Percentiles rank a stretch among this genome's conserved stretches.
Evolutionary conservation across 2,888 invertebrate species (phyloP).

Genomic region (Noctua janthina): DNA sequence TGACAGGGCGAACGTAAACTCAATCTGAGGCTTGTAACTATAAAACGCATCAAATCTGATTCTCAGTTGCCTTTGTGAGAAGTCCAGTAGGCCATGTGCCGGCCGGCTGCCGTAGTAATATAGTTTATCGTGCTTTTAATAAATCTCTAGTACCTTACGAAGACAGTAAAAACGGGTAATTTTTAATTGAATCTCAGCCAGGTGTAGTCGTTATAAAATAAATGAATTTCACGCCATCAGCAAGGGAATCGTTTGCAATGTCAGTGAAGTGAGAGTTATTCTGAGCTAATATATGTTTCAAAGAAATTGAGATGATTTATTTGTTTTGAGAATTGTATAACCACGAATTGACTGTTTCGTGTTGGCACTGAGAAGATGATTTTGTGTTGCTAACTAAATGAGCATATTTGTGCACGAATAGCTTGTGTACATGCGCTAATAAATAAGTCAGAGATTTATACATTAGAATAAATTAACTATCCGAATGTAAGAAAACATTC

Average conservation of each 20-base stretch:
- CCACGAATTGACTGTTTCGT: slow-evolving; percentile 57
- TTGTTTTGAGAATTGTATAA: slow-evolving; percentile 66
- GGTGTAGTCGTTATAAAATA: slow-evolving; percentile 81
- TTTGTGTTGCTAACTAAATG: slow-evolving; percentile 56
- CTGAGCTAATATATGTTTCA: slow-evolving; percentile 48
- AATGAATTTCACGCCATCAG: slow-evolving; percentile 75
- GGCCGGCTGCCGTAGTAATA: slow-evolving; percentile 77
- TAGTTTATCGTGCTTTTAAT: slow-evolving; percentile 84
- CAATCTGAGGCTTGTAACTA: slow-evolving; percentile 81
- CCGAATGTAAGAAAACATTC: not conserved
- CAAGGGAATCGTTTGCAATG: slow-evolving; percentile 63
- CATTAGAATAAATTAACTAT: not conserved
- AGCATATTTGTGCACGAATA: slow-evolving; percentile 55
- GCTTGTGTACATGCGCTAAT: slow-evolving; percentile 25
- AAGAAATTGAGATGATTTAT: slow-evolving; percentile 60
- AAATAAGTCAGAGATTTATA: not conserved
- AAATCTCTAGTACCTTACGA: slow-evolving; percentile 76
- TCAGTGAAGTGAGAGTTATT: slow-evolving; percentile 61
- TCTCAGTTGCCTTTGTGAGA: slow-evolving; percentile 83
- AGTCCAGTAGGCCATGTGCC: slow-evolving; percentile 77
- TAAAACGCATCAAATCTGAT: slow-evolving; percentile 85
- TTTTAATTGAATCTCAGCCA: slow-evolving; percentile 85
- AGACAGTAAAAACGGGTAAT: slow-evolving; percentile 80
- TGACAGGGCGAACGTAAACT: slow-evolving; percentile 79
- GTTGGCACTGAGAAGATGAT: slow-evolving; percentile 54